These are phyloP conservation scores for Nestor notabilis DNA, from an alignment of 2,113 vertebrate species.

Conservation along the genomic window DNA sequence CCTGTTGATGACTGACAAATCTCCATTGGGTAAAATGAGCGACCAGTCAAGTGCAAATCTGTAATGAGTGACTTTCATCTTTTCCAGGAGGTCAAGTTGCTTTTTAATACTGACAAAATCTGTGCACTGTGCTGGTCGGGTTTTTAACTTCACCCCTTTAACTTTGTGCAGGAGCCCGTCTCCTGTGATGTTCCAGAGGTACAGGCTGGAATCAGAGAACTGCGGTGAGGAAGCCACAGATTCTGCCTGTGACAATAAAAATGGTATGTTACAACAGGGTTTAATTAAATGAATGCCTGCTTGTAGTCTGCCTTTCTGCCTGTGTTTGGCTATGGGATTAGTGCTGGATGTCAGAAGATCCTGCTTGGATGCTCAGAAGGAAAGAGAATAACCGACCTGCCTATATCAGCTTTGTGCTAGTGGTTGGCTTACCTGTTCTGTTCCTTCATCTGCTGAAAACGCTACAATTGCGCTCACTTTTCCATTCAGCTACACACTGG, in stretches of 20 bases:
- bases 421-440: not conserved
- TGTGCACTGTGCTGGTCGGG: slow-evolving; percentile 85
- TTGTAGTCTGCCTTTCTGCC: not conserved
- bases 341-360: not conserved
- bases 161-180: slow-evolving; percentile 82
- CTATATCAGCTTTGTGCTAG: not conserved
- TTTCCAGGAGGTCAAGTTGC: slow-evolving; percentile 82
- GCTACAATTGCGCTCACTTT: not conserved
- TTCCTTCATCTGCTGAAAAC: not conserved
- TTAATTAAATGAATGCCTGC: not conserved
- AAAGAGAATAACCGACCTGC: not conserved
- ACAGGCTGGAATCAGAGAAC: slow-evolving; percentile 88
- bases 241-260: slow-evolving; percentile 80
- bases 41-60: slow-evolving; percentile 94
- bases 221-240: slow-evolving; percentile 86
- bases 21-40: slow-evolving; percentile 85
- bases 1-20: slow-evolving; percentile 76
- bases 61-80: slow-evolving; percentile 86
- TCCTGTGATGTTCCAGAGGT: slow-evolving; percentile 91
- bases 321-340: not conserved
- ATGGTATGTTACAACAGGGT: rapidly evolving
- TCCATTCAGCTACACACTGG: not conserved
- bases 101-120: slow-evolving; percentile 88
- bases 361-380: not conserved
- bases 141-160: slow-evolving; percentile 82